Evolutionary conservation across 2,888 invertebrate genomes (phyloP), one percentile per base, ranked within the genome.

Genomic region (Drosophila formosana): DNA sequence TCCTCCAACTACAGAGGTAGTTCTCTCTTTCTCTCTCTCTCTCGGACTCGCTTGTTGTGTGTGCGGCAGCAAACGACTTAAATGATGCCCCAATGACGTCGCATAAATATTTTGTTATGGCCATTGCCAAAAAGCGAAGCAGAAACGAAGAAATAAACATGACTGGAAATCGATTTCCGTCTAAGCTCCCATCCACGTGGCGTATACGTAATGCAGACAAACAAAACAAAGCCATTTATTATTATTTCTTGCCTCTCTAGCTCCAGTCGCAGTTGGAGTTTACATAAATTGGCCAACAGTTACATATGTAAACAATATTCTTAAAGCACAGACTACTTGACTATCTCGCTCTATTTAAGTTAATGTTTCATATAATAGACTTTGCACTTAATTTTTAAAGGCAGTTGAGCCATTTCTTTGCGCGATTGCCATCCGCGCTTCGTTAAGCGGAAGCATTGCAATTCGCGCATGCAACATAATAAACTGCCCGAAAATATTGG

Each of bases 71-170:
- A 75, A 78, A 72, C 66, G 76, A 83, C 75, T 80, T 72, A 80
- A 88, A 84, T 80, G 82, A 84, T 78, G 78, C 86, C 83, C 82
- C 88, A 88, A 82, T 85, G 84, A 85, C 76, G 66, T 65, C 74
- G 88, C 84, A 84, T 88, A 84, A 88, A 84, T 88, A 85, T 83
- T 84, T 79, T 77, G 72, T 71, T 81, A 67, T 75, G 47, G 75
- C 71, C 71, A 67, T 50, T 64, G 70, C 66, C 72, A 60, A 71
- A 57, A 50, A 64, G 13, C 30, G 37, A 9, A n/a, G 43, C 39
- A 46, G 49, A 66, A 62, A 49, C 45, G 28, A 18, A 53, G 34
- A 68, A 65, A 66, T 68, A 72, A 85, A 70, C 67, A 81, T 77
- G 80, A 57, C 73, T 71, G 61, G 58, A 78, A 81, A 85, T 85